Percentiles rank a stretch among this genome's conserved stretches.
phyloP scores from a whole-genome alignment of 2,888 invertebrate genomes.

The Microctonus hyperodae region DNA sequence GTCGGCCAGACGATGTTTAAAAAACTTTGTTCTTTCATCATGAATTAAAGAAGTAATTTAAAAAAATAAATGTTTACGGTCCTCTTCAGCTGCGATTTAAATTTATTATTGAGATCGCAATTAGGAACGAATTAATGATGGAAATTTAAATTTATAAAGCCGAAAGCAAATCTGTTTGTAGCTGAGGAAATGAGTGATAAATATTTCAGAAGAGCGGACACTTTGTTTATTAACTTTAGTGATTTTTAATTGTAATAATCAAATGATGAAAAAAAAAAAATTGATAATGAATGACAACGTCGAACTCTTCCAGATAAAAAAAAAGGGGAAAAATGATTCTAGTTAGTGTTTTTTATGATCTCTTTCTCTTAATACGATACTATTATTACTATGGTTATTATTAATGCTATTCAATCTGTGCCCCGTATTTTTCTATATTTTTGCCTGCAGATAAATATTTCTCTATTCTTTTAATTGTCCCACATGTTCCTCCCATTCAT shows the following conservation, averaged over 20 bases:
- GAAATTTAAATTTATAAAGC: constrained; percentile 13
- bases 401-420: constrained; percentile 58
- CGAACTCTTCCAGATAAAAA: constrained; percentile 51
- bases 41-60: constrained; percentile 47
- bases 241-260: constrained; percentile 56
- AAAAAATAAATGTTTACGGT: constrained; percentile 12
- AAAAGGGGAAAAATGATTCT: constrained; percentile 56
- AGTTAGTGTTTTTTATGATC: constrained; percentile 64
- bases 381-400: constrained; percentile 56
- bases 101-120: not conserved
- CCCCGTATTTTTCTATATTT: constrained; percentile 36
- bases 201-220: constrained; percentile 45
- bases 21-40: constrained; percentile 59
- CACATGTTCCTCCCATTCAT: constrained; percentile 23
- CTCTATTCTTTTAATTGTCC: not conserved
- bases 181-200: constrained; percentile 22
- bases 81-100: constrained; percentile 35
- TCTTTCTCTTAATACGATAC: constrained; percentile 61
- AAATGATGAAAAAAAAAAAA: constrained; percentile 11
- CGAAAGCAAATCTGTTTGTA: constrained; percentile 8
- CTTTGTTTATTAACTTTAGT: constrained; percentile 58
- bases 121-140: constrained; percentile 13
- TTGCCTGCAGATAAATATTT: constrained; percentile 33
- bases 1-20: constrained; percentile 54
- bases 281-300: constrained; percentile 43